A percentile compares a stretch with the other conserved stretches of the same genome.
phyloP scores from a whole-genome alignment of 2,113 vertebrate genomes.

The Calyptomena viridis region DNA sequence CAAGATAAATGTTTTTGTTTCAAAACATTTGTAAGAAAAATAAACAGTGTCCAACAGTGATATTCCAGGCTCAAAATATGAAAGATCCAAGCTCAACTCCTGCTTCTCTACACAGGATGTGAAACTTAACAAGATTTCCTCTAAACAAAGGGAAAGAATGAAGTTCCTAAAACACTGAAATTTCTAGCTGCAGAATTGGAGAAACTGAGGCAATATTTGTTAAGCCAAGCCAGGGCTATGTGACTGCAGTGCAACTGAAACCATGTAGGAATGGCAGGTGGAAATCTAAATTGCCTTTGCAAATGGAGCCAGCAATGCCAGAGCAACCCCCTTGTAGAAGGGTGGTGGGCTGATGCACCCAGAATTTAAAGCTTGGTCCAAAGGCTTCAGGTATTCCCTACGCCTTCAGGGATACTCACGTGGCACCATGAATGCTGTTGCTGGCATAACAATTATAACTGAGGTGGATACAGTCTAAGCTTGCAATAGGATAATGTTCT shows the following conservation, averaged over 20 bases:
- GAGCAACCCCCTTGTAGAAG: background rate
- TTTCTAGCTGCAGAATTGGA: background rate
- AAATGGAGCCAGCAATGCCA: background rate
- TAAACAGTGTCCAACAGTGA: background rate
- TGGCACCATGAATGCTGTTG: background rate
- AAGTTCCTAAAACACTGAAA: background rate
- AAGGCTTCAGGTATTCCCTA: background rate
- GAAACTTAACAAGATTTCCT: background rate
- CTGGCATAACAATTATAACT: background rate
- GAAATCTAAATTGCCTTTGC: background rate
- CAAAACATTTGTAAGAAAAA: background rate
- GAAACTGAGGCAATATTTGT: background rate
- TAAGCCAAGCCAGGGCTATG: background rate
- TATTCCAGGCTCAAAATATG: background rate
- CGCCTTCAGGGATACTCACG: background rate
- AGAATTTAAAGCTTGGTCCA: background rate
- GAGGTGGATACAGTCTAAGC: background rate
- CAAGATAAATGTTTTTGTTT: slow-evolving; percentile 1
- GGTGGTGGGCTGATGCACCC: background rate
- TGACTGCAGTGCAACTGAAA: background rate
- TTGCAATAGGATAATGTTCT: slow-evolving; percentile 35
- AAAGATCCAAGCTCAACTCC: background rate
- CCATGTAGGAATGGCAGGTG: fast-evolving
- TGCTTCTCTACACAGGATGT: background rate
- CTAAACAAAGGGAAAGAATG: background rate